Percentiles rank a stretch among this genome's conserved stretches.
Conservation (phyloP, 2,797 vertebrate species). For the Delichon dasypus region DNA sequence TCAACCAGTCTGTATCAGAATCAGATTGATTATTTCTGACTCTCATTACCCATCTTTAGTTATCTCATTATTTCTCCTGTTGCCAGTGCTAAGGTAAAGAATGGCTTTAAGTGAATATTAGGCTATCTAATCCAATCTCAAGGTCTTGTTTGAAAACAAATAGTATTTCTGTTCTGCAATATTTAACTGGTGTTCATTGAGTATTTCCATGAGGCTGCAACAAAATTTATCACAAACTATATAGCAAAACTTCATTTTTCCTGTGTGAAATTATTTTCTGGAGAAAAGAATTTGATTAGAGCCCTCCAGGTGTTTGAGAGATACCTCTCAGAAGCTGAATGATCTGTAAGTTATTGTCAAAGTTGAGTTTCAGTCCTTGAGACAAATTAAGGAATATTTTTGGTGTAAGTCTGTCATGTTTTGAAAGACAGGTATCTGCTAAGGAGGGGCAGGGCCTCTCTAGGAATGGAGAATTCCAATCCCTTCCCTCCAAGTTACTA, state of each 20-base stretch:
- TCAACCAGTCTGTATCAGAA: background rate
- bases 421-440: no score
- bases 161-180: background rate
- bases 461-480: no score
- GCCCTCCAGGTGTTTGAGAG: background rate
- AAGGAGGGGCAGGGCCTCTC: no score
- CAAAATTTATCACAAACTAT: background rate
- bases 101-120: background rate
- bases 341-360: background rate
- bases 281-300: background rate
- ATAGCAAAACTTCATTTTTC: background rate
- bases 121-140: background rate
- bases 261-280: background rate
- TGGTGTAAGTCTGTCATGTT: background rate
- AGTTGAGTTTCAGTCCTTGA: background rate
- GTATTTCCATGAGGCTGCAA: fast-evolving
- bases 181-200: background rate
- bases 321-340: background rate
- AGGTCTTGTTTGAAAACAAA: background rate
- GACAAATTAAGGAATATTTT: background rate
- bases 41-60: background rate
- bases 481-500: no score
- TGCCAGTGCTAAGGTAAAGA: background rate
- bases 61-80: background rate
- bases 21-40: background rate